Evolutionary conservation across 2,797 vertebrate species (phyloP).

Genomic region (Yasuhikotakia modesta): DNA sequence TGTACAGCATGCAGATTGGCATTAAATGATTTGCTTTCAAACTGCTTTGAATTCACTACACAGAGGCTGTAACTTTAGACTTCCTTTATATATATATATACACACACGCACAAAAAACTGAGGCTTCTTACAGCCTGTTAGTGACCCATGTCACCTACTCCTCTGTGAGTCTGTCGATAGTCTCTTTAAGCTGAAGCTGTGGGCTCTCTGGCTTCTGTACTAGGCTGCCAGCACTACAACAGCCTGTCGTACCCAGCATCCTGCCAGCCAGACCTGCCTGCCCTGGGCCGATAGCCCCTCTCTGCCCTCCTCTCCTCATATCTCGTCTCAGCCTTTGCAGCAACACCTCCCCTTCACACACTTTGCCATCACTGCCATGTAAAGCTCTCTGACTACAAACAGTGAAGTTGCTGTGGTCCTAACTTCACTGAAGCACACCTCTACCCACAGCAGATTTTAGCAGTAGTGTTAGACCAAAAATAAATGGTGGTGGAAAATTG

Average conservation of each 20-base stretch:
- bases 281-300: constrained; percentile 40
- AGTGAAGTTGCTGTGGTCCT: background rate
- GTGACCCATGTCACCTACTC: constrained; percentile 37
- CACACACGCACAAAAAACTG: constrained; percentile 23
- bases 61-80: background rate
- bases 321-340: constrained; percentile 39
- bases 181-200: constrained; percentile 27
- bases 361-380: constrained; percentile 19
- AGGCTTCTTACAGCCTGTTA: constrained; percentile 24
- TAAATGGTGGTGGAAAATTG: no score
- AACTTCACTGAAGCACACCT: constrained; percentile 7
- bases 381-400: constrained; percentile 13
- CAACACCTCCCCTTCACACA: constrained; percentile 21
- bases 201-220: constrained; percentile 32
- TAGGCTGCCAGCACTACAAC: constrained; percentile 28
- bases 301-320: constrained; percentile 25
- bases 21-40: constrained; percentile 9
- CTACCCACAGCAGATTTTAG: constrained; percentile 6
- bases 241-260: constrained; percentile 27
- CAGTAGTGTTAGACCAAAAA: background rate
- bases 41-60: constrained; percentile 20
- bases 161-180: constrained; percentile 40
- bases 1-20: background rate
- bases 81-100: background rate
- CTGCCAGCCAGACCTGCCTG: constrained; percentile 38